Evolutionary conservation across 2,113 vertebrate genomes (phyloP).

Genomic region (Cacatua alba): DNA sequence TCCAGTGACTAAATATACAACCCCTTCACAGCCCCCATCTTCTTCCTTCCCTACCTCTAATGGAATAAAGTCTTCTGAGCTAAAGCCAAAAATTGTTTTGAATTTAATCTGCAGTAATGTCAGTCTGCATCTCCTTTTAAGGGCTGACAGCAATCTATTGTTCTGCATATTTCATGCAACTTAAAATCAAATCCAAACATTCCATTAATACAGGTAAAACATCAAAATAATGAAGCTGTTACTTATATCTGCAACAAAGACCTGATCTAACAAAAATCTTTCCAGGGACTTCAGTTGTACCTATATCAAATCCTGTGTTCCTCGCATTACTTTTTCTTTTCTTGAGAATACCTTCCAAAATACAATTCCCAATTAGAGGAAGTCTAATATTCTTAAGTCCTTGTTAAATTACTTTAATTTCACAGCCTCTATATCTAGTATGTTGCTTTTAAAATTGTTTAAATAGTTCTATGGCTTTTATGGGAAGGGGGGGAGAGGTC

Average conservation of each 20-base stretch:
- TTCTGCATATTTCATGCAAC: neutral
- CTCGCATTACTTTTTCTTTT: neutral
- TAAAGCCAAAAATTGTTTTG: neutral
- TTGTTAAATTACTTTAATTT: neutral
- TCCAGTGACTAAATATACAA: neutral
- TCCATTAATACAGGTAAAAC: neutral
- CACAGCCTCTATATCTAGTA: neutral
- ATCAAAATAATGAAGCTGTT: neutral
- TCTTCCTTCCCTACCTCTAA: neutral
- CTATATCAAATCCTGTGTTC: neutral
- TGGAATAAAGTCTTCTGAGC: neutral
- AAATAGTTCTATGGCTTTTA: neutral
- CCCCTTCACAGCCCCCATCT: neutral
- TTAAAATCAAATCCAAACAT: neutral
- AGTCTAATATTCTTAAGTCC: neutral
- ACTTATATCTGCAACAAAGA: neutral
- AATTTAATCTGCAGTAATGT: neutral
- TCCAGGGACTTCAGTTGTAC: neutral
- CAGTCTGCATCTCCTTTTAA: neutral
- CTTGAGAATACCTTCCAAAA: neutral
- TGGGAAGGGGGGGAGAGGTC: accelerated
- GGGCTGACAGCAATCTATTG: neutral
- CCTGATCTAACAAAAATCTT: neutral
- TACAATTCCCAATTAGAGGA: neutral
- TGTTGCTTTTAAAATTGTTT: neutral